phyloP scores from a whole-genome alignment of 2,888 invertebrate genomes.

The Cyclophora punctaria region DNA sequence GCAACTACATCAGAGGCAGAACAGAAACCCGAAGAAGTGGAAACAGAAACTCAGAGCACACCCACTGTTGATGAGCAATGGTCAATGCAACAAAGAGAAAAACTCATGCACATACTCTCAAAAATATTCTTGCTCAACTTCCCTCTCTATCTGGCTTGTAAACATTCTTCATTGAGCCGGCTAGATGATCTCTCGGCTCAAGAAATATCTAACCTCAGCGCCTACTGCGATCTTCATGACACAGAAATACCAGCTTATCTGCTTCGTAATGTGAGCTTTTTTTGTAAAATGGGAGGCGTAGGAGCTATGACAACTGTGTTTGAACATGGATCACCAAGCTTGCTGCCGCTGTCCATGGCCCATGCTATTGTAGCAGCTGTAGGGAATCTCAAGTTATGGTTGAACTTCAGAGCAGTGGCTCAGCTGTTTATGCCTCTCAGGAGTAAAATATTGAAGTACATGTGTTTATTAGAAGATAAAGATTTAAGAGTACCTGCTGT shows the following conservation, averaged over 20 bases:
- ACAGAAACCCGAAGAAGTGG: slow-evolving; percentile 32
- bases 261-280: slow-evolving; percentile 92
- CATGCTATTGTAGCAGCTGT: slow-evolving; percentile 94
- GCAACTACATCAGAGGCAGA: slow-evolving; percentile 35
- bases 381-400: slow-evolving; percentile 94
- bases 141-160: slow-evolving; percentile 90
- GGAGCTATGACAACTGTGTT: slow-evolving; percentile 91
- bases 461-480: slow-evolving; percentile 94
- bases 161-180: slow-evolving; percentile 86
- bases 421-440: slow-evolving; percentile 92
- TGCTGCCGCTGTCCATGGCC: slow-evolving; percentile 89
- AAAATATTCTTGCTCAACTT: slow-evolving; percentile 92
- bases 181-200: slow-evolving; percentile 88
- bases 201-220: slow-evolving; percentile 85
- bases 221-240: slow-evolving; percentile 94
- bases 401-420: slow-evolving; percentile 92
- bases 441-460: slow-evolving; percentile 90
- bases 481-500: slow-evolving; percentile 91
- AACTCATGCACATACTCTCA: slow-evolving; percentile 89
- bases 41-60: slow-evolving; percentile 21
- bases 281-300: slow-evolving; percentile 93
- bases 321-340: slow-evolving; percentile 81
- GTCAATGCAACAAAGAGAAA: slow-evolving; percentile 90
- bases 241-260: slow-evolving; percentile 94
- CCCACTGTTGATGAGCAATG: slow-evolving; percentile 67